Percentiles rank a stretch among this genome's conserved stretches.
Conservation (phyloP, 2,113 vertebrate genomes). For the Misgurnus mizolepis region DNA sequence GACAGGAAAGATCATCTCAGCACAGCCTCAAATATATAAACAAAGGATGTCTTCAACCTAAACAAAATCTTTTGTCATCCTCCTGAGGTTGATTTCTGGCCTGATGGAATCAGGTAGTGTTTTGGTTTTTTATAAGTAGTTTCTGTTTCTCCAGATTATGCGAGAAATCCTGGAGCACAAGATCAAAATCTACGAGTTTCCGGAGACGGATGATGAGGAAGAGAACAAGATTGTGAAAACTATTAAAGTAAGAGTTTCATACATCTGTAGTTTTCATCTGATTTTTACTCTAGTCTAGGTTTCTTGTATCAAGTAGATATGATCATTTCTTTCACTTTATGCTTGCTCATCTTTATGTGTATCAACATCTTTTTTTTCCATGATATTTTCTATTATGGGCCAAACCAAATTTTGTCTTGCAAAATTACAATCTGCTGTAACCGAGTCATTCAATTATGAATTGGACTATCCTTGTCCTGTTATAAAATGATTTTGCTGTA, state of each 20-base stretch:
- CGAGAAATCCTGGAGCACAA: slow-evolving; percentile 98
- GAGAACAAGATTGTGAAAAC: slow-evolving; percentile 97
- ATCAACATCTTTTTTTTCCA: too few relatives aligned
- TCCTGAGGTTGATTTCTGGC: neutral
- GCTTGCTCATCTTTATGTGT: too few relatives aligned
- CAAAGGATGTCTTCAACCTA: slow-evolving; percentile 28
- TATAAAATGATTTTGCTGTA: too few relatives aligned
- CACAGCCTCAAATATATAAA: slow-evolving; percentile 24
- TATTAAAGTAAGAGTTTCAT: slow-evolving; percentile 81
- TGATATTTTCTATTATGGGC: too few relatives aligned
- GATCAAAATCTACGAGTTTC: slow-evolving; percentile 99
- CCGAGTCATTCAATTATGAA: too few relatives aligned
- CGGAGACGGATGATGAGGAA: slow-evolving; percentile 97
- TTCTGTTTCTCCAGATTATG: slow-evolving; percentile 84
- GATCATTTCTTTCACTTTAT: too few relatives aligned
- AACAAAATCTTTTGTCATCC: neutral
- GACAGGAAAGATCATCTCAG: slow-evolving; percentile 28
- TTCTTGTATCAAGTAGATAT: too few relatives aligned
- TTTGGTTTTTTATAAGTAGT: neutral
- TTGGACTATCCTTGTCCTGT: too few relatives aligned
- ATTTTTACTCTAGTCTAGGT: neutral
- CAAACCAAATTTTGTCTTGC: too few relatives aligned
- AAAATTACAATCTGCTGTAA: too few relatives aligned
- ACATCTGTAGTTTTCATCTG: neutral
- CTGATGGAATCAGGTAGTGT: neutral